Conservation (phyloP, 1,140 invertebrate species). For the Oryctes rhinoceros region DNA sequence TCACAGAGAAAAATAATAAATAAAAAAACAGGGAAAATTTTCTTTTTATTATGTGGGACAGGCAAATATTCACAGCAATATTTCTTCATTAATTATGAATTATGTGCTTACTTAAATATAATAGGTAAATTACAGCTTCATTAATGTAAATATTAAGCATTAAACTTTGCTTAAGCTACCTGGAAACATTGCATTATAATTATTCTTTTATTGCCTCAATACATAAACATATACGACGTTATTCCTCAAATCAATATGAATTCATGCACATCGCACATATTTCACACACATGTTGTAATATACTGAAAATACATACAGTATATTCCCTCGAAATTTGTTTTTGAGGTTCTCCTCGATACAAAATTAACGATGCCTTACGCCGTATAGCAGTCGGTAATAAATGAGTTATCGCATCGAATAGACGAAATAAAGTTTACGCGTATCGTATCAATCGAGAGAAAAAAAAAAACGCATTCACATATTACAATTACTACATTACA, state of each 20-base stretch:
- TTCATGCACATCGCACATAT: conserved; percentile 7
- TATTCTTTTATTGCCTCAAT: background rate
- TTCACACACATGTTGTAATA: conserved; percentile 10
- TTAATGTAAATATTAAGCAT: background rate
- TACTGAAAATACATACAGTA: conserved; percentile 6
- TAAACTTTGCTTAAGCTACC: background rate
- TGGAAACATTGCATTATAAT: background rate
- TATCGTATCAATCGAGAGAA: conserved; percentile 8
- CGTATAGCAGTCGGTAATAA: background rate
- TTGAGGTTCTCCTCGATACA: background rate
- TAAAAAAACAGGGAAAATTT: no score
- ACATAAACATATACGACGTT: conserved; percentile 1
- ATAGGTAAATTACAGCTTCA: background rate
- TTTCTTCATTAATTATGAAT: background rate
- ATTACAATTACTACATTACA: background rate
- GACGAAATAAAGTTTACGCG: background rate
- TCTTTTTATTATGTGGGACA: no score
- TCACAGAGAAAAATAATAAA: no score
- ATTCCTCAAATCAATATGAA: conserved; percentile 23
- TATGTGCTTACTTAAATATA: background rate
- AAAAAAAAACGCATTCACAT: conserved; percentile 11
- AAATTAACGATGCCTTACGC: background rate
- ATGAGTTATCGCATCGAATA: background rate
- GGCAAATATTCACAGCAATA: no score
- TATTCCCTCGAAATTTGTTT: background rate